Conservation (phyloP, 2,113 vertebrate genomes). For the Mugil cephalus region DNA sequence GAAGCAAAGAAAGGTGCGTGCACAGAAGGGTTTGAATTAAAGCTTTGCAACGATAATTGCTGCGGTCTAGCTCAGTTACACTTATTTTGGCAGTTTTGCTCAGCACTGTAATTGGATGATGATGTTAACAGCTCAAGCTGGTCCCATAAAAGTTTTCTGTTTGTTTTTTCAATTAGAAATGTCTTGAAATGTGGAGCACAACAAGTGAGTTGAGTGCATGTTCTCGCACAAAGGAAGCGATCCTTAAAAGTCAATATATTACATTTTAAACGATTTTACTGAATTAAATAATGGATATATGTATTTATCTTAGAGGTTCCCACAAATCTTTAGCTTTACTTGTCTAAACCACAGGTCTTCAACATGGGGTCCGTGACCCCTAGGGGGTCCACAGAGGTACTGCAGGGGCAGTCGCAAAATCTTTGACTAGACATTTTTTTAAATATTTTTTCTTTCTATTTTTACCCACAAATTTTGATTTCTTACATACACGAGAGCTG, state of each 20-base stretch:
- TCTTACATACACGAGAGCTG: too few relatives aligned
- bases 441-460: too few relatives aligned
- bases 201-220: conserved; percentile 21
- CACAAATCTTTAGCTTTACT: background rate
- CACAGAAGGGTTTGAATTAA: conserved; percentile 40
- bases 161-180: conserved; percentile 31
- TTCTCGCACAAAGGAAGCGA: conserved; percentile 13
- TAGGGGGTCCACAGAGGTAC: too few relatives aligned
- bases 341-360: background rate
- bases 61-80: conserved; percentile 55
- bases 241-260: background rate
- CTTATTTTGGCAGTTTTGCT: conserved; percentile 48
- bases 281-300: too few relatives aligned
- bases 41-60: conserved; percentile 46
- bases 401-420: too few relatives aligned
- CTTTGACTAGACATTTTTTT: too few relatives aligned
- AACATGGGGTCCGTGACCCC: too few relatives aligned
- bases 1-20: conserved; percentile 39
- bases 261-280: too few relatives aligned
- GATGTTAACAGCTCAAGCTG: conserved; percentile 52
- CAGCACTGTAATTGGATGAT: conserved; percentile 65
- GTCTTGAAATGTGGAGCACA: conserved; percentile 32
- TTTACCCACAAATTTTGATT: too few relatives aligned
- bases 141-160: conserved; percentile 25
- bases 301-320: background rate